Base-by-base conservation (phyloP, 2,113 vertebrate genomes). In the Chaetorhynchus papuensis region DNA sequence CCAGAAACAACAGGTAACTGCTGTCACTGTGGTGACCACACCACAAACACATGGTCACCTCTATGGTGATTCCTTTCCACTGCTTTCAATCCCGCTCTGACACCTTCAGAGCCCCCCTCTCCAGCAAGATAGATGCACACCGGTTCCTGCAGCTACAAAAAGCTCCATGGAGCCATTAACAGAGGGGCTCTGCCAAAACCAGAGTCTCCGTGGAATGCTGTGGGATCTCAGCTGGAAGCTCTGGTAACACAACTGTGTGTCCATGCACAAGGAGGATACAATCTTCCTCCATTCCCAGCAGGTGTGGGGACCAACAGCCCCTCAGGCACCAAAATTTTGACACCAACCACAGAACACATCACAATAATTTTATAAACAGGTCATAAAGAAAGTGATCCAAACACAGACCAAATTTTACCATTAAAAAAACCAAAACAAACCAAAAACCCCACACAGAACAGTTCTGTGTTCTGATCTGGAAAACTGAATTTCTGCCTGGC, bases 241-340 rank as follows among this genome's bases (percentile, higher is more conserved):
- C 61, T 28, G 33, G 11, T 15, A 72, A 5, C 10, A 57, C 1
- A 6, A 13, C 31, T 1, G 1, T 4, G 35, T 0, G 6, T 4
- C 31, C 21, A 1, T 1, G 37, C 42, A 75, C 21, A 42, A 13
- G 0, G 0, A 52, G 56, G 15, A 70, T 19, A 54, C 24, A 16
- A 42, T 5, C 5, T 1, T 45, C 52, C 4, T 5, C 63, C 39
- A 30, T 7, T 39, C 44, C 13, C 11, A 42, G 31, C 47, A 59
- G 7, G 2, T 33, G 7, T 35, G 54, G 66, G 28, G 28, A 86
- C 9, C 11, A 53, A 33, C 3, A 63, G 54, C 26, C 50, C 69
- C 27, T 13, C 4, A 23, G 33, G 68, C 33, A 59, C 9, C 22
- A 60, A 28, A 33, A 52, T 26, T 28, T 7, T 44, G 33, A 61